A percentile compares a stretch with the other conserved stretches of the same genome.
Evolutionary conservation across 2,113 vertebrate genomes (phyloP).

Genomic region (Mystacornis crossleyi): DNA sequence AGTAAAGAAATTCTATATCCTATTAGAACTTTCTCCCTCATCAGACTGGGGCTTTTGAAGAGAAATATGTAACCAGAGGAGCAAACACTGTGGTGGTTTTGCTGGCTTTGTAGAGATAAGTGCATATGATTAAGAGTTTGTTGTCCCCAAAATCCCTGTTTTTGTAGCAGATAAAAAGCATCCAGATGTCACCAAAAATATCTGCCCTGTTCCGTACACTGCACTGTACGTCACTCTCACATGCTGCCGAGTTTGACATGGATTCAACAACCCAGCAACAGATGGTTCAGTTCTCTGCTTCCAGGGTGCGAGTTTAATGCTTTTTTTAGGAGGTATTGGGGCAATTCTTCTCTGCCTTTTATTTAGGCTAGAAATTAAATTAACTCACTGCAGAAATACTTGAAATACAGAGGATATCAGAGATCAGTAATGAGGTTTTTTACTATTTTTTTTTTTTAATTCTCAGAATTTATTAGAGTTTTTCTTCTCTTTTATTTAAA

Average conservation of each 20-base stretch:
- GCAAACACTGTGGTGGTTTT: not conserved
- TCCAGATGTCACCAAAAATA: constrained; percentile 63
- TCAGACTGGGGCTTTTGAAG: not conserved
- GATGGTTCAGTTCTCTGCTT: constrained; percentile 45
- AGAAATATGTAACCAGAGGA: not conserved
- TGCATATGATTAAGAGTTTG: not conserved
- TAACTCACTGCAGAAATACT: not conserved
- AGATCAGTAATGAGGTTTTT: not conserved
- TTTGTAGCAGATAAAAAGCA: constrained; percentile 45
- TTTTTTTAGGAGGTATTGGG: constrained; percentile 23
- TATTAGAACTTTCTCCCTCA: not conserved
- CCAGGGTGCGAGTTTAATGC: constrained; percentile 20
- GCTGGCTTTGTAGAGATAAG: not conserved
- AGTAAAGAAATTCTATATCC: not conserved
- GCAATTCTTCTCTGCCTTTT: constrained; percentile 29
- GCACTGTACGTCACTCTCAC: constrained; percentile 19
- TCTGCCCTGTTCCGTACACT: constrained; percentile 12
- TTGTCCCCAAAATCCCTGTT: constrained; percentile 25
- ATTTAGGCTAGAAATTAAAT: constrained; percentile 18
- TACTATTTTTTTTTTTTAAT: not conserved
- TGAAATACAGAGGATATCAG: not conserved
- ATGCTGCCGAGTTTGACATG: constrained; percentile 28
- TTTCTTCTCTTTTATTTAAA: not conserved
- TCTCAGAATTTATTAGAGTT: not conserved
- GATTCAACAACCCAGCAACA: constrained; percentile 60